Evolutionary conservation across 2,113 vertebrate genomes (phyloP).

Genomic region (Heptranchias perlo): DNA sequence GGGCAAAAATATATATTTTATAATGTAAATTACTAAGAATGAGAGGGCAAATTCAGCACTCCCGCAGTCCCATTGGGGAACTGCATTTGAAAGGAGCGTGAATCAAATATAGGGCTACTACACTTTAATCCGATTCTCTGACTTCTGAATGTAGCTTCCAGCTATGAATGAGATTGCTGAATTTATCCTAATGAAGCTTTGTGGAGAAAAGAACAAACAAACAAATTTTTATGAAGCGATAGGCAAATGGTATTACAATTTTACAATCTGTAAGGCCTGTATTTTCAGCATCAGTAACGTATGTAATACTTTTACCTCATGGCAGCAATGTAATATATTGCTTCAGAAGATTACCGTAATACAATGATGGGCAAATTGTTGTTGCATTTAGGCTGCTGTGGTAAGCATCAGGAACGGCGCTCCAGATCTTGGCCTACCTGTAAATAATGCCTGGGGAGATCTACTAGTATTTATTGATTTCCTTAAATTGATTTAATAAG

Average conservation of each 20-base stretch:
- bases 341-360: neutral
- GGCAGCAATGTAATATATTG: neutral
- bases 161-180: neutral
- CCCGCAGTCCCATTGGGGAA: neutral
- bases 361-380: neutral
- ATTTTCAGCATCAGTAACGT: neutral
- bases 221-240: neutral
- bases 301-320: neutral
- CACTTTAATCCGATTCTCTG: neutral
- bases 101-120: neutral
- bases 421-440: neutral
- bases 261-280: neutral
- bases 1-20: neutral
- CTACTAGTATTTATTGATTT: neutral
- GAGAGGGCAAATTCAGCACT: neutral
- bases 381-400: neutral
- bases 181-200: neutral
- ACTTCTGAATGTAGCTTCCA: neutral
- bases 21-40: neutral
- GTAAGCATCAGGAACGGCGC: neutral
- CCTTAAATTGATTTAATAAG: slow-evolving; percentile 24
- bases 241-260: neutral
- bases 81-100: neutral
- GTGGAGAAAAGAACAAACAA: neutral
- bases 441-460: neutral